Evolutionary conservation across 2,797 vertebrate species (phyloP).

Genomic region (Epinephelus coioides): DNA sequence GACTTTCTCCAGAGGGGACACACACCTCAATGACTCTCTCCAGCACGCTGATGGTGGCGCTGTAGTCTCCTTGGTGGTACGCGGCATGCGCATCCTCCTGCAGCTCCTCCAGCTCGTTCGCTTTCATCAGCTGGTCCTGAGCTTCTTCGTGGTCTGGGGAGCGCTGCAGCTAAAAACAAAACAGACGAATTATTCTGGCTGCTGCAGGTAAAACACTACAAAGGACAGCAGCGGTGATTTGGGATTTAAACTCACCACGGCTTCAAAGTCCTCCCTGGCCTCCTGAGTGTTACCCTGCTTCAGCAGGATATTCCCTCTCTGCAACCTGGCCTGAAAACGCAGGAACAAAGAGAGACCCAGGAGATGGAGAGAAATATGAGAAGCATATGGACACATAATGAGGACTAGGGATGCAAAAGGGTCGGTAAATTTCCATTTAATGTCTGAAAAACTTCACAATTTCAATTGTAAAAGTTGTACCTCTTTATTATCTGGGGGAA

Average conservation of each 20-base stretch:
- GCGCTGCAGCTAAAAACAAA: slow-evolving; percentile 79
- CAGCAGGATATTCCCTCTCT: slow-evolving; percentile 89
- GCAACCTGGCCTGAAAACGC: slow-evolving; percentile 85
- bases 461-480: too few species aligned
- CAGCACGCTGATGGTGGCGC: slow-evolving; percentile 75
- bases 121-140: slow-evolving; percentile 81
- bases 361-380: not conserved
- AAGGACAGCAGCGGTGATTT: not conserved
- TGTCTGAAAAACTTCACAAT: too few species aligned
- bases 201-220: not conserved
- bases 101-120: slow-evolving; percentile 82
- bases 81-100: slow-evolving; percentile 82
- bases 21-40: slow-evolving; percentile 88
- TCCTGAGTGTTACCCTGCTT: slow-evolving; percentile 88
- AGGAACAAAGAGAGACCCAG: not conserved
- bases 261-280: slow-evolving; percentile 88
- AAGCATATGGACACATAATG: not conserved
- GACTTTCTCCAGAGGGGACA: not conserved
- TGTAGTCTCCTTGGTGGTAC: slow-evolving; percentile 85
- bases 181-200: not conserved
- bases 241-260: slow-evolving; percentile 80
- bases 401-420: too few species aligned
- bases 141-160: slow-evolving; percentile 85
- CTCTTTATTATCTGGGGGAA: too few species aligned
- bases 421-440: too few species aligned